Conservation (phyloP, 2,888 invertebrate genomes). For the Zhuqinia jingwanae region DNA sequence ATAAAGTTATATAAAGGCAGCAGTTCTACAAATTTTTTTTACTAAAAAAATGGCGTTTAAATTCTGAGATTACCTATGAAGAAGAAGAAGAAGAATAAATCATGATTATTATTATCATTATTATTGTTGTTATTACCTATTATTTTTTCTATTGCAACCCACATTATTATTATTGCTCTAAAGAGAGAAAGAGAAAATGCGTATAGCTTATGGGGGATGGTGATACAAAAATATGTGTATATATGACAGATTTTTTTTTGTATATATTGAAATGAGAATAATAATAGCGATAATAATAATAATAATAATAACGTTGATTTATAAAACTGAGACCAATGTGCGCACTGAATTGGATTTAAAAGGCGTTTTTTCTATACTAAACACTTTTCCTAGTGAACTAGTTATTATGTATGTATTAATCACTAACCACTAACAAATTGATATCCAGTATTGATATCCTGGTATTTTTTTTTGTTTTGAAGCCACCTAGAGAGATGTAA, state of each 20-base stretch:
- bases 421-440: conserved; percentile 15
- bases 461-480: conserved; percentile 26
- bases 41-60: conserved; percentile 40
- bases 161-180: no score
- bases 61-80: conserved; percentile 11
- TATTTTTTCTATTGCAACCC: not conserved
- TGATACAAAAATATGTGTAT: conserved; percentile 23
- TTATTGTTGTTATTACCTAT: no score
- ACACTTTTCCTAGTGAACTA: not conserved
- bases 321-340: no score
- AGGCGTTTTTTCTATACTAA: not conserved
- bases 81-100: conserved; percentile 1
- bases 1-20: conserved; percentile 39
- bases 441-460: conserved; percentile 25
- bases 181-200: conserved; percentile 30
- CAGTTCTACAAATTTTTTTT: conserved; percentile 31
- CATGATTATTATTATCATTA: no score
- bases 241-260: not conserved
- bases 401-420: not conserved
- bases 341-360: no score
- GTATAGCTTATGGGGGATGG: not conserved
- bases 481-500: conserved; percentile 25
- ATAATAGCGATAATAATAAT: no score
- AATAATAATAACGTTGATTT: no score
- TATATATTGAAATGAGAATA: no score